Evolutionary conservation across 2,113 vertebrate genomes (phyloP).

Genomic region (Erpornis zantholeuca): DNA sequence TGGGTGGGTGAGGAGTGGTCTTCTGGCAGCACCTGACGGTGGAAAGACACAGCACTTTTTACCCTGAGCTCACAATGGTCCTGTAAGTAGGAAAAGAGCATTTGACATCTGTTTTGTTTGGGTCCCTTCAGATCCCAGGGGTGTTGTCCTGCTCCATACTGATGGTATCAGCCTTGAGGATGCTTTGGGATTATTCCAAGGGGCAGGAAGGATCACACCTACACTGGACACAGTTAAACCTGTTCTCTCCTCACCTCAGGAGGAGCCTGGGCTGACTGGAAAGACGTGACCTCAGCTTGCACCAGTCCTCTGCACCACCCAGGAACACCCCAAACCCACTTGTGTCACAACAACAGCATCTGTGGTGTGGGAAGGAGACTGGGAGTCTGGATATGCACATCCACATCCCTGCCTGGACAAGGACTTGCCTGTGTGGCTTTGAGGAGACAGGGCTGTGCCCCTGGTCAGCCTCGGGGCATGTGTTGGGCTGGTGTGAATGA

Average conservation of each 20-base stretch:
- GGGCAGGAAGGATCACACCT: neutral
- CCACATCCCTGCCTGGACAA: neutral
- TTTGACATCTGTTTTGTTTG: neutral
- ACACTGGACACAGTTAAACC: neutral
- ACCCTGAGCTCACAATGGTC: neutral
- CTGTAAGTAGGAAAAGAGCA: neutral
- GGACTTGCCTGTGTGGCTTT: neutral
- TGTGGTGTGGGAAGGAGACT: conserved; percentile 19
- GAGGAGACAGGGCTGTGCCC: neutral
- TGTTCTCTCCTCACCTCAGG: neutral
- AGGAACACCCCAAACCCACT: neutral
- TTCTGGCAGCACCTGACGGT: neutral
- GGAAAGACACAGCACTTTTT: neutral
- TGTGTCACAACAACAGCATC: neutral
- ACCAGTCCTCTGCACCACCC: neutral
- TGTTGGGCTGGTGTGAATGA: neutral
- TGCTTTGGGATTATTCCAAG: neutral
- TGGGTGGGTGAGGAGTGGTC: neutral
- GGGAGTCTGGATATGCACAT: neutral
- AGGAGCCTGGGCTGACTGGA: neutral
- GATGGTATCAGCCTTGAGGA: neutral
- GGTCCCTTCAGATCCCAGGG: neutral
- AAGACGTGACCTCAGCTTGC: neutral
- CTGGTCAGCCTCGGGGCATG: fast-evolving
- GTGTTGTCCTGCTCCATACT: neutral